Evolutionary conservation across 2,888 invertebrate species (phyloP).

Genomic region (Polyommatus iphigenia): DNA sequence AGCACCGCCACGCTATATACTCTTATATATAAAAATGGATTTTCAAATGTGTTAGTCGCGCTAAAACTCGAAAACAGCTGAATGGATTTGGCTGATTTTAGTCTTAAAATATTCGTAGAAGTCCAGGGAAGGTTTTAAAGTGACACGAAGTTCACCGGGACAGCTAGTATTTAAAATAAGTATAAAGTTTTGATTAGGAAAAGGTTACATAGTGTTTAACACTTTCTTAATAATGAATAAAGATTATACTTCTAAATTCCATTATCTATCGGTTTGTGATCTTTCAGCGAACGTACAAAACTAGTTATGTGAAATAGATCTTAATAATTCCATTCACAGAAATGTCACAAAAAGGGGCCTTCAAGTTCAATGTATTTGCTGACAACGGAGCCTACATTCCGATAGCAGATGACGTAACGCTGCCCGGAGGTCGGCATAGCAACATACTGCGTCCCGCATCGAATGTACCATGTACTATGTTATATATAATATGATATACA

Average conservation of each 20-base stretch:
- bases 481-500: background rate
- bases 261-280: background rate
- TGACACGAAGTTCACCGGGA: no score
- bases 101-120: no score
- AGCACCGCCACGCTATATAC: no score
- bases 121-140: no score
- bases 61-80: no score
- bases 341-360: conserved; percentile 38
- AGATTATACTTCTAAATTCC: background rate
- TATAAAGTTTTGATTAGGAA: no score
- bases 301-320: conserved; percentile 11
- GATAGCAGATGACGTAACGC: conserved; percentile 65
- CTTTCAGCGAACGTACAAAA: background rate
- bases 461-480: background rate
- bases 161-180: no score
- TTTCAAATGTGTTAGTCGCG: no score
- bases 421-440: conserved; percentile 61
- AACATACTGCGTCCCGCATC: conserved; percentile 61
- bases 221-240: no score
- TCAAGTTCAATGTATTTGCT: conserved; percentile 43
- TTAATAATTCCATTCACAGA: conserved; percentile 14
- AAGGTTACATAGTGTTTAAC: no score
- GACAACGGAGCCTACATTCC: conserved; percentile 54
- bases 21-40: no score
- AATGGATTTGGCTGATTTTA: no score